Evolutionary conservation across 2,113 vertebrate species (phyloP), one percentile per base, ranked within the genome.

Genomic region (Anhinga anhinga): DNA sequence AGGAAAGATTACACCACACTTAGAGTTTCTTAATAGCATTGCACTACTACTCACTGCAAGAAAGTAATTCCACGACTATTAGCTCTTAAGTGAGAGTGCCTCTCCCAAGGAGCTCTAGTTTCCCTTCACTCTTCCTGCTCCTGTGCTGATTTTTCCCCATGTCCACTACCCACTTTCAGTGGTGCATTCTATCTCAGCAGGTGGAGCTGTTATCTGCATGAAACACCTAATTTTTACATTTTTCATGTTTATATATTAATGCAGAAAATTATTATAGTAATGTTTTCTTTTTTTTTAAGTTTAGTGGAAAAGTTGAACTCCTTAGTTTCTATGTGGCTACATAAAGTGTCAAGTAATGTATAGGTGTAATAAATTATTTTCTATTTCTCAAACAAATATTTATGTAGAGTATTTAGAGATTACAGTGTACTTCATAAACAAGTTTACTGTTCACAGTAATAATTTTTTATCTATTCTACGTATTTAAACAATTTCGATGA

Each of bases 271-370:
- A 19, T 34, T 44, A 10, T 9, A n/a, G 3, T 21, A 8, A 14
- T 20, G 3, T 40, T 30, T 34, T 11, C 10, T 9, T 5, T 40
- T n/a, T 25, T 17, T 78, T 23, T 21, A 44, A 20, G 3, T 87
- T 74, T 47, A 81, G 5, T 59, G 29, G 34, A 56, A 91, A 70
- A 65, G 13, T 42, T 65, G 8, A 92, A 70, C 10, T 32, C 5
- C 20, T 71, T 14, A 4, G 3, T 36, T 72, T 82, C 30, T 49
- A 1, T 52, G 19, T 0, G 3, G 8, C 6, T 82, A 18, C 2
- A 7, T 11, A 65, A 84, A 66, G 19, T 16, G 9, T 27, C 32
- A 78, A 38, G 8, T 42, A 44, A 58, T 20, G 42, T 15, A 32
- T 9, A 52, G 16, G 2, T 29, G 6, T 29, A 72, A 78, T 26